Evolutionary conservation across 2,113 vertebrate genomes (phyloP).

Genomic region (Arothron firmamentum): DNA sequence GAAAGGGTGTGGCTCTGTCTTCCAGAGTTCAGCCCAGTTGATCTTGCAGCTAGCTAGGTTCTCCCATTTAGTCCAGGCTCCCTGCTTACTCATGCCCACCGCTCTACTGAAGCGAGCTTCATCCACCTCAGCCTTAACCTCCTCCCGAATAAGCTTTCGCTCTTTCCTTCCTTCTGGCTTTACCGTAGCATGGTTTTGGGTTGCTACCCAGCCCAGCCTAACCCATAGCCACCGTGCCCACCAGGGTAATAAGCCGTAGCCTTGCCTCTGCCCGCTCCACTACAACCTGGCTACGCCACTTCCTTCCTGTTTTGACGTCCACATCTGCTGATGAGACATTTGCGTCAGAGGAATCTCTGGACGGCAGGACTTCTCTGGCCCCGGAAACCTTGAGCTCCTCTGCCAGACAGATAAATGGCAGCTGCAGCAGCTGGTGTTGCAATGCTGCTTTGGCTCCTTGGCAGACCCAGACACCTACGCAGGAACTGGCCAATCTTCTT

Average conservation of each 20-base stretch:
- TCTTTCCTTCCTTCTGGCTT: not conserved
- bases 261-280: not conserved
- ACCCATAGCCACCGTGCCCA: not conserved
- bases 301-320: not conserved
- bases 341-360: not conserved
- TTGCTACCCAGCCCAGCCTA: not conserved
- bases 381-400: not conserved
- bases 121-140: not conserved
- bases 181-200: not conserved
- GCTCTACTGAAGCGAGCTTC: not conserved
- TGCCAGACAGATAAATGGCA: not conserved
- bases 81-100: not conserved
- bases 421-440: too few relatives aligned
- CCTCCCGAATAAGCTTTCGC: not conserved
- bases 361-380: not conserved
- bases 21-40: too few relatives aligned
- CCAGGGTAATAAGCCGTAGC: too few relatives aligned
- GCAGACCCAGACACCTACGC: too few relatives aligned
- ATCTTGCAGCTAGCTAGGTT: not conserved
- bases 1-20: not conserved
- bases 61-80: not conserved
- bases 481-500: too few relatives aligned
- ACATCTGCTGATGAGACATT: not conserved
- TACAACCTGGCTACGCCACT: not conserved
- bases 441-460: too few relatives aligned